These are phyloP conservation scores for Callipepla californica DNA, from an alignment of 2,113 vertebrate genomes.

Conservation along the genomic window DNA sequence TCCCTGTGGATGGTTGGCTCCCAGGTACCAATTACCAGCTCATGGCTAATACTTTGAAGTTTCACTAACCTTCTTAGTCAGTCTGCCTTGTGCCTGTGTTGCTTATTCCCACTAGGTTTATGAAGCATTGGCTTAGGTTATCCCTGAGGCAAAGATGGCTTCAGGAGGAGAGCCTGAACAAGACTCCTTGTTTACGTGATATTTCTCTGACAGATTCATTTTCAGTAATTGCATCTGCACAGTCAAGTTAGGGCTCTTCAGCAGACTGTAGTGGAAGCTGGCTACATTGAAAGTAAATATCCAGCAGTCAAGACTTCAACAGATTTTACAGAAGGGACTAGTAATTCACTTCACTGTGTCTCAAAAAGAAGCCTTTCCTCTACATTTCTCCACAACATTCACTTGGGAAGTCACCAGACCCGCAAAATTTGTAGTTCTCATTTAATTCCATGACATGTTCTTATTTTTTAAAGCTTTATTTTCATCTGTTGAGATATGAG, in stretches of 20 bases:
- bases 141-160: not conserved
- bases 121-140: not conserved
- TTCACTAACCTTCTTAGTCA: not conserved
- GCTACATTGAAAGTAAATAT: conserved; percentile 50
- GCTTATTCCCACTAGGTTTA: not conserved
- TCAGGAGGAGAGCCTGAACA: not conserved
- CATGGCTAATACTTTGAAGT: not conserved
- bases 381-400: conserved; percentile 33
- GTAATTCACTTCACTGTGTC: conserved; percentile 45
- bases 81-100: not conserved
- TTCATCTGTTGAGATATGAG: conserved; percentile 42
- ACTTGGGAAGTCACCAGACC: conserved; percentile 40
- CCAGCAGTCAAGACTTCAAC: conserved; percentile 3
- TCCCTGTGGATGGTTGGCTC: not conserved
- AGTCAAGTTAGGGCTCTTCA: conserved; percentile 18
- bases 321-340: not conserved
- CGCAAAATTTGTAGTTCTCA: conserved; percentile 45
- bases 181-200: not conserved
- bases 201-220: conserved; percentile 42
- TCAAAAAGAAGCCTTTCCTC: not conserved
- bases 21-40: not conserved
- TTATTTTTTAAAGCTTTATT: conserved; percentile 58
- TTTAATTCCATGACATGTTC: conserved; percentile 66
- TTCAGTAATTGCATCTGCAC: conserved; percentile 29
- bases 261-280: conserved; percentile 1